Conservation (phyloP, 2,113 vertebrate species). For the Hippocampus guttulatus region DNA sequence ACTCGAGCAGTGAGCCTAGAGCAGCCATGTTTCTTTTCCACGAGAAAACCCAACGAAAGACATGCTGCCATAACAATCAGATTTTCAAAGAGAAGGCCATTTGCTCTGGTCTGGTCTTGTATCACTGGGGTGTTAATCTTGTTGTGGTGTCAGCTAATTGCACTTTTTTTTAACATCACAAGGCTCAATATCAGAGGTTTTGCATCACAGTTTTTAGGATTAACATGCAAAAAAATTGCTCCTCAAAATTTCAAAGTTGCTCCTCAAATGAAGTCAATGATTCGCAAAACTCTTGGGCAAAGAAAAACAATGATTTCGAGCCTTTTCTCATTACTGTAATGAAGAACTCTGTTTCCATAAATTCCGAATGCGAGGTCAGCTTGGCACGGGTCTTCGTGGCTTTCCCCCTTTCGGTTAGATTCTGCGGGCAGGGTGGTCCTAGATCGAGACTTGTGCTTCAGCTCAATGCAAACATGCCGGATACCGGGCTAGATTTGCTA, state of each 20-base stretch:
- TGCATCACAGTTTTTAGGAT: too few species aligned
- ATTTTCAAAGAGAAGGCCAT: neutral
- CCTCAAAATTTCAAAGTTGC: too few species aligned
- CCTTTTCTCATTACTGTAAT: neutral
- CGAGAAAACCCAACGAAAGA: constrained; percentile 4
- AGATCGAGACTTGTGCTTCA: constrained; percentile 9
- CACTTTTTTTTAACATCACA: neutral
- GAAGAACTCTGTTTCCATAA: neutral
- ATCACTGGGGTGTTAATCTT: constrained; percentile 30
- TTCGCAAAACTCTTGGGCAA: too few species aligned
- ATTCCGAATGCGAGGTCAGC: neutral
- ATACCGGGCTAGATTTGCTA: neutral
- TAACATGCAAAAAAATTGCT: too few species aligned
- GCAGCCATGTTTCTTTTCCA: neutral
- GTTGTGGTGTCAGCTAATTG: constrained; percentile 4
- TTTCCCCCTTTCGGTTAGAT: constrained; percentile 15
- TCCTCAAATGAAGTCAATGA: too few species aligned
- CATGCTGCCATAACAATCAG: neutral
- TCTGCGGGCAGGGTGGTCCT: constrained; percentile 15
- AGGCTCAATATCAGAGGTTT: too few species aligned
- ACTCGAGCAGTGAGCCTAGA: constrained; percentile 27
- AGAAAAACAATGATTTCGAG: too few species aligned
- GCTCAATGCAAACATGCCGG: constrained; percentile 15
- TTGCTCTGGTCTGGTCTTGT: constrained; percentile 41
- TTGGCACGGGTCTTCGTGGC: constrained; percentile 15